Base-by-base conservation (phyloP, 1,140 invertebrate species). In the Aphaenogaster floridana region DNA sequence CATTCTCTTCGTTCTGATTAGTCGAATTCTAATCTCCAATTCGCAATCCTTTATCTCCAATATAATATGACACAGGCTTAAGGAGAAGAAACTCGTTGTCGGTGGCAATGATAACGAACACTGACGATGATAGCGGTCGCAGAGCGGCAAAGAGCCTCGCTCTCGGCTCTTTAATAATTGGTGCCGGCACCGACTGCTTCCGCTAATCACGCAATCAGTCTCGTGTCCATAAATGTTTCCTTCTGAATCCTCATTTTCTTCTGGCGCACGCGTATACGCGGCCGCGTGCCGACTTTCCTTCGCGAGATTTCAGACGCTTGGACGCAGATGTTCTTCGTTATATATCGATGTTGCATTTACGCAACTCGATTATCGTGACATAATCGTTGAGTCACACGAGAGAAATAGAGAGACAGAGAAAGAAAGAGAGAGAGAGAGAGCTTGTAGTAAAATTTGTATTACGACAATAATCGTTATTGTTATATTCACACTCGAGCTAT, bases 121-220 rank as follows among this genome's bases (percentile, higher is more conserved):
- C 15, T 80, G 28, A 42, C 21, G 15, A 36, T 57, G 28, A n/a
- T n/a, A 42, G 13, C 45, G 21, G 36, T 45, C 13, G 13, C n/a
- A 28, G 28, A 28, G 17, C 50, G 36, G 50, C 17, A 17, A 54
- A 81, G 52, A 72, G 54, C 28, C 28, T 61, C 48, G n/a, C 81
- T 61, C 66, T 63, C 79, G 74, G 13, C 50, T 61, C 52, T 69
- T 76, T 61, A 66, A 84, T 87, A 81, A 90, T 86, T 59, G 69
- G 21, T 45, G 64, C 64, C 17, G 54, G 57, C 59, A 76, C 64
- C 36, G 86, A 79, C 57, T 79, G 72, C 77, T 90, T 91, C 78
- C 89, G 84, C 77, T 57, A 90, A 91, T 91, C 72, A 72, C 59
- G 17, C 90, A 88, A 86, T 86, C 86, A 83, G 52, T 48, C 77